Conservation (phyloP, 2,797 vertebrate genomes). For the Phataginus tetradactyla region DNA sequence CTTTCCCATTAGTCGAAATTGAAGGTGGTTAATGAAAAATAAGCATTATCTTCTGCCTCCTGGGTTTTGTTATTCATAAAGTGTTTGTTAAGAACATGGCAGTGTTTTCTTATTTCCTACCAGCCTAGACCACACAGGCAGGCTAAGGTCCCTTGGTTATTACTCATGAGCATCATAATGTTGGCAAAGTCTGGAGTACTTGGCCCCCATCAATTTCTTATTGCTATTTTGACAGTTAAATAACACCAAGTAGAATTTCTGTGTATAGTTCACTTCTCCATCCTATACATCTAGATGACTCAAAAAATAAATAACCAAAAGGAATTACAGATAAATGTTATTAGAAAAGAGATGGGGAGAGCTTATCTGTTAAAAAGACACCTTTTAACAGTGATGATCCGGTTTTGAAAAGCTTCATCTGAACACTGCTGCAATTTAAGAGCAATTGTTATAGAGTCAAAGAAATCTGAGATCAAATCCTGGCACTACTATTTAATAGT, state of each 20-base stretch:
- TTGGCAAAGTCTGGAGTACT: neutral
- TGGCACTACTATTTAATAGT: neutral
- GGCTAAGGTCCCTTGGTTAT: neutral
- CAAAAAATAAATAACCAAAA: neutral
- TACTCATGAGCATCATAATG: neutral
- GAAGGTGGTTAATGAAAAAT: neutral
- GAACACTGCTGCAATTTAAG: neutral
- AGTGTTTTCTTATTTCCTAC: constrained; percentile 9
- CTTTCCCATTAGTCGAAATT: neutral
- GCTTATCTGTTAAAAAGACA: neutral
- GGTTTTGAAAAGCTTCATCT: neutral
- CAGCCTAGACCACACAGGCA: constrained; percentile 22
- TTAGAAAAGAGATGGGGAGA: neutral
- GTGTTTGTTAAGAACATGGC: neutral
- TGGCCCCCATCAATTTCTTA: neutral
- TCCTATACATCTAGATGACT: neutral
- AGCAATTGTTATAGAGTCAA: neutral
- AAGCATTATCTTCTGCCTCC: neutral
- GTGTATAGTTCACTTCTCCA: neutral
- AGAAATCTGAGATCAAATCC: neutral
- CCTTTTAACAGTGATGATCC: neutral
- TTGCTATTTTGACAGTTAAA: neutral
- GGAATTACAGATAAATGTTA: neutral
- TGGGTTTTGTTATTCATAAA: neutral
- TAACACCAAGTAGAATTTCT: neutral